These are phyloP conservation scores for Anadara kagoshimensis DNA, from an alignment of 1,140 invertebrate species.

Conservation along the genomic window DNA sequence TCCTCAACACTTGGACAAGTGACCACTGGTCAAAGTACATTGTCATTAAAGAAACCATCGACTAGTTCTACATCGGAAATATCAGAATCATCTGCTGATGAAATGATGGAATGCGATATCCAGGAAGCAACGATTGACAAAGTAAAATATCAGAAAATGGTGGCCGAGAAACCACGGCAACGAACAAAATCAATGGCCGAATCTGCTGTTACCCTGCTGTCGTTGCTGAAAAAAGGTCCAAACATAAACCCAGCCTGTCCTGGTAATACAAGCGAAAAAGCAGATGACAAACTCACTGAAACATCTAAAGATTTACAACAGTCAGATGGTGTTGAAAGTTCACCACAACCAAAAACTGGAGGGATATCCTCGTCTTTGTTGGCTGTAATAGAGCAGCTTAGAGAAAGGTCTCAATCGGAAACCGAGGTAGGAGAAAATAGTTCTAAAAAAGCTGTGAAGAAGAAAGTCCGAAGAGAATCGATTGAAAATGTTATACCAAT, in stretches of 20 bases:
- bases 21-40: not conserved
- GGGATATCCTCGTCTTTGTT: slow-evolving; percentile 72
- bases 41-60: slow-evolving; percentile 8
- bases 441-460: slow-evolving; percentile 41
- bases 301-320: not conserved
- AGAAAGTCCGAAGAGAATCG: slow-evolving; percentile 46
- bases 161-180: not conserved
- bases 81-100: slow-evolving; percentile 6
- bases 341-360: slow-evolving; percentile 45
- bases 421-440: slow-evolving; percentile 48
- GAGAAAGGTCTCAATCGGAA: slow-evolving; percentile 67
- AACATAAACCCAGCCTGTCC: slow-evolving; percentile 51
- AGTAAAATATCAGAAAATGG: not conserved
- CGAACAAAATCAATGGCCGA: slow-evolving; percentile 48
- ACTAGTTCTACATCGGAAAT: slow-evolving; percentile 27
- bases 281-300: not conserved
- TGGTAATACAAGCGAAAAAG: not conserved
- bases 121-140: slow-evolving; percentile 7
- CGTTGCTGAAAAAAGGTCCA: slow-evolving; percentile 58
- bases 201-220: slow-evolving; percentile 60
- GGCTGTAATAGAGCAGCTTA: slow-evolving; percentile 72
- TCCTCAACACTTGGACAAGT: not conserved
- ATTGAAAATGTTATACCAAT: slow-evolving; percentile 45
- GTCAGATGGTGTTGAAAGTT: slow-evolving; percentile 31
- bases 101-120: slow-evolving; percentile 6